phyloP scores from a whole-genome alignment of 2,113 vertebrate genomes.

The Pterocles orientalis region DNA sequence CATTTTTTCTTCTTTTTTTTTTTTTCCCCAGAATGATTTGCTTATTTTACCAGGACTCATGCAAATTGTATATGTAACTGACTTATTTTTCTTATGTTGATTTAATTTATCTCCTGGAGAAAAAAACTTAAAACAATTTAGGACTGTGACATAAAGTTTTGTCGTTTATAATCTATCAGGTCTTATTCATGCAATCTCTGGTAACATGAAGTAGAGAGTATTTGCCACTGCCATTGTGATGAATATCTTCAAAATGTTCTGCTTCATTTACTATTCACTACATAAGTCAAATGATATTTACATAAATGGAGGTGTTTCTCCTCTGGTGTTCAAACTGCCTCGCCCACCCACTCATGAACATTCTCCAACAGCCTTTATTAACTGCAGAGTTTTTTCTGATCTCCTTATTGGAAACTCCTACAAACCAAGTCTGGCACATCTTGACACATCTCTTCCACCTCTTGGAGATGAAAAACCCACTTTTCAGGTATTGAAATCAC shows the following conservation, averaged over 20 bases:
- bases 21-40: not conserved
- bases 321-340: not conserved
- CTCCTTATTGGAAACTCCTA: not conserved
- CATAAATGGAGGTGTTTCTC: not conserved
- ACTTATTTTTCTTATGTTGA: not conserved
- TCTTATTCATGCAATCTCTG: not conserved
- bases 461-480: not conserved
- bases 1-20: not conserved
- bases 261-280: not conserved
- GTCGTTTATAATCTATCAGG: not conserved
- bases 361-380: not conserved
- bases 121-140: not conserved
- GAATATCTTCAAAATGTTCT: conserved; percentile 6
- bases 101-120: not conserved
- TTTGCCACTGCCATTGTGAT: not conserved
- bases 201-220: not conserved
- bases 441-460: not conserved
- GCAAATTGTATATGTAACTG: not conserved
- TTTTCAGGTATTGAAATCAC: not conserved
- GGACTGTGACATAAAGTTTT: not conserved
- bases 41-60: not conserved
- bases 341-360: not conserved
- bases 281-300: not conserved
- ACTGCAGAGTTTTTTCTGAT: not conserved
- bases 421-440: not conserved